Evolutionary conservation across 2,113 vertebrate genomes (phyloP), one percentile per base, ranked within the genome.

Genomic region (Microtus richardsoni): DNA sequence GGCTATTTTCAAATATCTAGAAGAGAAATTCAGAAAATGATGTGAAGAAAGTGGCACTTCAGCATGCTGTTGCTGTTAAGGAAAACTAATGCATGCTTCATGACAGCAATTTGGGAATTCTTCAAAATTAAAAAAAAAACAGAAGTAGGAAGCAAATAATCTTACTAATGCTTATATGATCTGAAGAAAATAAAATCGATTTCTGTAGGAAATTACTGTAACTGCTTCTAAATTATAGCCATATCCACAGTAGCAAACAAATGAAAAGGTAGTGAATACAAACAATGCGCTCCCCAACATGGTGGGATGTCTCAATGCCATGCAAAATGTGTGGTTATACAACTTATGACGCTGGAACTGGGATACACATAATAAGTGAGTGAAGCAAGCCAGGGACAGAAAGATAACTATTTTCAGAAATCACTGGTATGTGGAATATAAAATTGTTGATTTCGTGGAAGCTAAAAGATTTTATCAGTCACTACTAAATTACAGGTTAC

Each of bases 41-140:
- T 68, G 36, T 54, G 47, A 9, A 75, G 4, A 33, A 77, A 52
- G 39, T 0, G 4, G 62, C 68, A 54, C 11, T 2, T 22, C 8
- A 7, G 4, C 0, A 12, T 26, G 7, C 1, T 66, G 0, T 75
- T 68, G 1, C 2, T 87, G 4, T 24, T 49, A 54, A 75, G 7
- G 58, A 13, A 52, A 92, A 39, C 30, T 14, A 33, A 21, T 4
- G 49, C 12, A 74, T 28, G 6, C 13, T 74, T 75, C 4, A 47
- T 36, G 30, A 5, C 75, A 62, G 17, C 52, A 75, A 13, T 44
- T 44, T 75, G 28, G 17, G 4, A 26, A 58, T 24, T 36, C 12
- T 4, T 77, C 28, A 62, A 62, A 62, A 77, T 33, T 39, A 75
- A 33, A 60, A 60, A 75, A 33, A 60, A 60, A 49, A n/a, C 7